Percentiles rank a stretch among this genome's conserved stretches.
Conservation (phyloP, 2,113 vertebrate species). For the Irena cyanogastra region DNA sequence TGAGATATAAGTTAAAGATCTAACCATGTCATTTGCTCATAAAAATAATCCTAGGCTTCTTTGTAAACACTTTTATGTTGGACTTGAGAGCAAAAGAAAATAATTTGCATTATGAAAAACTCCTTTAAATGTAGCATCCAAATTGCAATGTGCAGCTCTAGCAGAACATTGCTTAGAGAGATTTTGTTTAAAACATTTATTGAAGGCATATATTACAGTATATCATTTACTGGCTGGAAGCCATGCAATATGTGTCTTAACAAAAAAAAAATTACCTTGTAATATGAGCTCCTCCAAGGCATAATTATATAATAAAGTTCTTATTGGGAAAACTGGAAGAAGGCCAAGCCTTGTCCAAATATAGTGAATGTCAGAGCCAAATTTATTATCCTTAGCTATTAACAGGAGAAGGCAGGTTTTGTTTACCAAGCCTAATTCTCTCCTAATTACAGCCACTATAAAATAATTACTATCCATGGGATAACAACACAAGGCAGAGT, state of each 20-base stretch:
- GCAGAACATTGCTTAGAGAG: conserved; percentile 75
- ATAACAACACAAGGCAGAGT: conserved; percentile 83
- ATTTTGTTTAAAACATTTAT: conserved; percentile 82
- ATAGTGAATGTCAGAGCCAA: conserved; percentile 86
- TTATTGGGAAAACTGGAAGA: conserved; percentile 86
- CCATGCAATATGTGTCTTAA: conserved; percentile 85
- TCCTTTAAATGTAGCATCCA: conserved; percentile 74
- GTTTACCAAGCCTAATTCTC: conserved; percentile 97
- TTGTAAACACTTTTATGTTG: conserved; percentile 39
- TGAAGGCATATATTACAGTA: conserved; percentile 81
- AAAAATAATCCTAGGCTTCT: conserved; percentile 52
- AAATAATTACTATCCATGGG: conserved; percentile 97
- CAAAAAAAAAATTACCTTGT: conserved; percentile 80
- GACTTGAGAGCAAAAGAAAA: conserved; percentile 59
- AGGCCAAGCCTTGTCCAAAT: conserved; percentile 90
- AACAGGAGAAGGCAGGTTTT: conserved; percentile 92
- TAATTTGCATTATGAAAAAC: conserved; percentile 71
- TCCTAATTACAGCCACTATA: conserved; percentile 93
- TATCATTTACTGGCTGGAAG: conserved; percentile 81
- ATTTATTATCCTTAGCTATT: conserved; percentile 94
- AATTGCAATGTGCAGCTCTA: conserved; percentile 53
- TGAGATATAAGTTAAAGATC: conserved; percentile 22
- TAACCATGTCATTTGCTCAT: conserved; percentile 38
- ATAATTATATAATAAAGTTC: conserved; percentile 88
- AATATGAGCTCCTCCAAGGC: conserved; percentile 81